phyloP scores from a whole-genome alignment of 2,113 vertebrate species.

The Hyperopisus bebe region DNA sequence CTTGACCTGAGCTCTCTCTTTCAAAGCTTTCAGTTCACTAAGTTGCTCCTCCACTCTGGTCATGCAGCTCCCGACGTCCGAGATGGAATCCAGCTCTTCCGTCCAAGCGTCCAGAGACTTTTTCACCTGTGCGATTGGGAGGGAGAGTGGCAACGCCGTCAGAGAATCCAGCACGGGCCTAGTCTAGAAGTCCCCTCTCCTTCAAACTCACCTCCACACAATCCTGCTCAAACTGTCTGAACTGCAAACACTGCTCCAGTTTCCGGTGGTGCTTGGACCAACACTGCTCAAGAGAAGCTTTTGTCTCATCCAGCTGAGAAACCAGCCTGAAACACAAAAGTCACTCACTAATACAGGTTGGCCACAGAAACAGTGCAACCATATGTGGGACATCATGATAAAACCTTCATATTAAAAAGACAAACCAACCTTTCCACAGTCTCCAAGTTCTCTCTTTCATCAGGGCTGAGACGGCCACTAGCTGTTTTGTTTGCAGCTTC shows the following conservation, averaged over 20 bases:
- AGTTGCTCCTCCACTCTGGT: conserved; percentile 70
- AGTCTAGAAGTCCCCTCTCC: not conserved
- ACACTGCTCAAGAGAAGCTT: conserved; percentile 84
- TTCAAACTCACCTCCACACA: conserved; percentile 74
- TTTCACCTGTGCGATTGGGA: conserved; percentile 66
- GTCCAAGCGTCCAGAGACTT: conserved; percentile 65
- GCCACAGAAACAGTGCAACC: not conserved
- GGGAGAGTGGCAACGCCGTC: not conserved
- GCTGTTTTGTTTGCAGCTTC: conserved; percentile 69
- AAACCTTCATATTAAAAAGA: not conserved
- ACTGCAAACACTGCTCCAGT: conserved; percentile 82
- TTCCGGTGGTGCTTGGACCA: conserved; percentile 85
- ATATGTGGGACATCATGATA: not conserved
- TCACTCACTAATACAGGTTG: not conserved
- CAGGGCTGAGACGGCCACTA: conserved; percentile 69
- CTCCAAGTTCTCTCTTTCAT: conserved; percentile 79
- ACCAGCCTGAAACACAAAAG: conserved; percentile 63
- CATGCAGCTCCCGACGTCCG: conserved; percentile 70
- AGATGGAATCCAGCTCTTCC: conserved; percentile 62
- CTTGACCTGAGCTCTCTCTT: conserved; percentile 77
- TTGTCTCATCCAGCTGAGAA: conserved; percentile 83
- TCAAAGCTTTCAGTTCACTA: conserved; percentile 67
- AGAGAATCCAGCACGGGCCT: not conserved
- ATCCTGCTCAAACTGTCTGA: conserved; percentile 85
- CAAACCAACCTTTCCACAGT: conserved; percentile 76